Percentiles rank a stretch among this genome's conserved stretches.
Conservation (phyloP, 2,113 vertebrate species). For the Anas platyrhynchos region DNA sequence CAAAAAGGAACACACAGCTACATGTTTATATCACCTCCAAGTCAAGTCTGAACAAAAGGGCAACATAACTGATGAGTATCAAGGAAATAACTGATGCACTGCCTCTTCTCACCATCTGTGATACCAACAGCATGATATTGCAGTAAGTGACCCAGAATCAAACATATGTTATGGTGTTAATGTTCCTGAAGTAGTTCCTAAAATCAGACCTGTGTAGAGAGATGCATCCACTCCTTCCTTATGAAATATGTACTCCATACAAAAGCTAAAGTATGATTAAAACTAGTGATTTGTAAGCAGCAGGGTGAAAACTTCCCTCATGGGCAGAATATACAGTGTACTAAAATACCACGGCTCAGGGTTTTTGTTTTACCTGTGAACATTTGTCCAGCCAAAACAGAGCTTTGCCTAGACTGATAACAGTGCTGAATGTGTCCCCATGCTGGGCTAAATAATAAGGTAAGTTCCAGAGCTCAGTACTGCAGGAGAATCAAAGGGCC, state of each 20-base stretch:
- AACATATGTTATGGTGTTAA: slow-evolving; percentile 16
- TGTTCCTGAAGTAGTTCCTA: slow-evolving; percentile 28
- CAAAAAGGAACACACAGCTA: neutral
- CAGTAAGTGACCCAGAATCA: neutral
- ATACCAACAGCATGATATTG: neutral
- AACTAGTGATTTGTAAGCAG: neutral
- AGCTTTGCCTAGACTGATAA: neutral
- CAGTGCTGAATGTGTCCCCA: neutral
- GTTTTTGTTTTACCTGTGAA: neutral
- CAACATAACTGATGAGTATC: slow-evolving; percentile 9
- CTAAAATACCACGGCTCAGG: neutral
- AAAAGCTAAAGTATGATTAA: neutral
- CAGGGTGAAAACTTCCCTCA: neutral
- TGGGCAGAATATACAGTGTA: neutral
- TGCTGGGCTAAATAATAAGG: neutral
- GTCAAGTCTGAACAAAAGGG: slow-evolving; percentile 46
- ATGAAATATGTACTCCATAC: neutral
- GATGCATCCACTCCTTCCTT: neutral
- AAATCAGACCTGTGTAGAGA: neutral
- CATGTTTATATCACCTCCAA: neutral
- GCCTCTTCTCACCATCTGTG: neutral
- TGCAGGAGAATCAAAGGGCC: neutral
- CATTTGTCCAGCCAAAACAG: neutral
- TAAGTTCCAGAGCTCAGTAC: neutral
- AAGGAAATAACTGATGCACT: slow-evolving; percentile 21